Base-by-base conservation (phyloP, 1,140 invertebrate species). In the Leptonema lineaticorne region DNA sequence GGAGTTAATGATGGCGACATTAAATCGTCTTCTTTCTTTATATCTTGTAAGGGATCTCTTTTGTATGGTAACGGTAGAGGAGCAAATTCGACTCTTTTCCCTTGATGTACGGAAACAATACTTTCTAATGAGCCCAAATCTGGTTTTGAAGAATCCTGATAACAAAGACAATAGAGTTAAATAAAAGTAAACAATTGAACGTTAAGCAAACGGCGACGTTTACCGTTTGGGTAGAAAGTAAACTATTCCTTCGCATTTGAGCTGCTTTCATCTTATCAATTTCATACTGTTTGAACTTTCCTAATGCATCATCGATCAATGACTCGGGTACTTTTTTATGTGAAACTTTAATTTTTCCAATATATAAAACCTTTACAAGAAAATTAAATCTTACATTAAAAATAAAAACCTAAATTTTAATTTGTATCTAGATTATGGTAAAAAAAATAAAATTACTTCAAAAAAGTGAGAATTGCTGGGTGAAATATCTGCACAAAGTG, bases 231-330 rank as follows among this genome's bases (percentile, higher is more conserved):
- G 78, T 81, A 68, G 79, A 80, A 20, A 82, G 63, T 2, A 83
- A 67, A 65, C 80, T 82, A 59, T 83, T 79, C 16, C 81, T 75
- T 4, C 81, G 74, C 74, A 76, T 78, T 73, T 79, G 77, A 5
- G 82, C 79, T 2, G 85, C 84, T 73, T 84, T 83, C 14, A 84
- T 79, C 65, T 90, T 88, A 63, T 92, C 89, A 2, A 89, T 82
- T 74, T 94, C 92, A 75, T 92, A 89, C 11, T 87, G 84, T 50
- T 88, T 87, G 75, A 97, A 94, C 78, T 92, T 94, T 59, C 89
- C 85, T 29, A 96, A 80, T 9, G 93, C 91, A 75, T 96, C 93
- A 76, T 98, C 95, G 67, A 97, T 95, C 72, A 96, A 91, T 0
- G 89, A 87, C 73, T 92, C 90, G 3, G 92, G 90, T 18, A 96